Conservation (phyloP, 2,797 vertebrate genomes). For the Tympanoctomys barrerae region DNA sequence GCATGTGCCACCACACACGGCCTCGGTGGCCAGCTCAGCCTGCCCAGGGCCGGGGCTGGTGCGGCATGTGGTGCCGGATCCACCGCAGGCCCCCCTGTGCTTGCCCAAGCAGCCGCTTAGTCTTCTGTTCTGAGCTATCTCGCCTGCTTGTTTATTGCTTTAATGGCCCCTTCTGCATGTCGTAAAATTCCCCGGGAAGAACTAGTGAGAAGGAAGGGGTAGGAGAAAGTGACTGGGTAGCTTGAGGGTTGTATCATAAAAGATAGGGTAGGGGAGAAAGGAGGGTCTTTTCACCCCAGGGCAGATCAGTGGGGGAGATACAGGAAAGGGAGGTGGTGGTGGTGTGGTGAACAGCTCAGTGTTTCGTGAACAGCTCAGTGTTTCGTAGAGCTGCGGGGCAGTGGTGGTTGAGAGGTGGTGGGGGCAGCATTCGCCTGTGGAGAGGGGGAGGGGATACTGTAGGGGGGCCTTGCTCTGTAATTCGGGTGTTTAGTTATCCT, state of each 20-base stretch:
- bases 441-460: not conserved
- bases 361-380: not conserved
- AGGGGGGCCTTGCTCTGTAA: not conserved
- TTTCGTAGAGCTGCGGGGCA: not conserved
- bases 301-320: not conserved
- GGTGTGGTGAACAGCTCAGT: not conserved
- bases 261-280: not conserved
- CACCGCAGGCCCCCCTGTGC: too few species aligned
- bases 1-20: too few species aligned
- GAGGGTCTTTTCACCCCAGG: not conserved
- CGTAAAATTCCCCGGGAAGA: constrained; percentile 10
- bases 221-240: not conserved
- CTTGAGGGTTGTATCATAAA: not conserved
- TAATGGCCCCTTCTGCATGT: not conserved
- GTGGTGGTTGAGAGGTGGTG: too few species aligned
- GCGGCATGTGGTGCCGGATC: too few species aligned
- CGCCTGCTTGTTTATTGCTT: not conserved
- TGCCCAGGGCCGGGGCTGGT: too few species aligned
- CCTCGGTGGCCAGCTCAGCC: too few species aligned
- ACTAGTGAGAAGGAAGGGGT: not conserved
- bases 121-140: too few species aligned
- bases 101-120: too few species aligned
- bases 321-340: not conserved
- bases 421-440: not conserved
- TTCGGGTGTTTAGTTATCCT: not conserved